Evolutionary conservation across 2,888 invertebrate genomes (phyloP).

Genomic region (Bimastos eiseni): DNA sequence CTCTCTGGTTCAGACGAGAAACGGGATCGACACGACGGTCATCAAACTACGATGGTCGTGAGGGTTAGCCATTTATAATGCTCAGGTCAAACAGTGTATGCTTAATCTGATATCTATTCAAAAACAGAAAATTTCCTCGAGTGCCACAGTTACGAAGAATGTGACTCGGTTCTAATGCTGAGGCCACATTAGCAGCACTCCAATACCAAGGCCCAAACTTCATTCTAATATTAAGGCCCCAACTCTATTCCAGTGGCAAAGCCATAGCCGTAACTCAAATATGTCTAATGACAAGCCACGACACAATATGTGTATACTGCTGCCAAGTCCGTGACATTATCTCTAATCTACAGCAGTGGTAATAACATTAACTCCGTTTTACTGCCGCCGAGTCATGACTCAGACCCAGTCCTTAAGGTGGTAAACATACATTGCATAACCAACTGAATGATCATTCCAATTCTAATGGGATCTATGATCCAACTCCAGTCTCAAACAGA

Average conservation of each 20-base stretch:
- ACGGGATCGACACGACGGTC: background rate
- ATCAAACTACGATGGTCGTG: background rate
- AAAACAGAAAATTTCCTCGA: background rate
- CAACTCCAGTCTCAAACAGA: background rate
- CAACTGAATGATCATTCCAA: background rate
- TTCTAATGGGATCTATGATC: background rate
- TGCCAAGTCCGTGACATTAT: background rate
- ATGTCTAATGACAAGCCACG: background rate
- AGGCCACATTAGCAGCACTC: background rate
- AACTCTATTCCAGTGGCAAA: background rate
- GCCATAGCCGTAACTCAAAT: background rate
- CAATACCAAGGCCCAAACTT: background rate
- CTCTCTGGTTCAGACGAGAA: background rate
- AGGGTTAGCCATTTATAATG: background rate
- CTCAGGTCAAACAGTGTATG: background rate
- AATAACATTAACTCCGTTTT: background rate
- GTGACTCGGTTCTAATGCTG: background rate
- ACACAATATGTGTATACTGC: background rate
- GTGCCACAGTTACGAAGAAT: background rate
- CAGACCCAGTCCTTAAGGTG: background rate
- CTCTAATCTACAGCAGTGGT: background rate
- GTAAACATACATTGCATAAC: background rate
- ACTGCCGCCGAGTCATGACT: too few relatives aligned
- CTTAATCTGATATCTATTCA: background rate
- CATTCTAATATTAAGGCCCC: background rate